Conservation (phyloP, 2,113 vertebrate genomes). For the Calonectris borealis region DNA sequence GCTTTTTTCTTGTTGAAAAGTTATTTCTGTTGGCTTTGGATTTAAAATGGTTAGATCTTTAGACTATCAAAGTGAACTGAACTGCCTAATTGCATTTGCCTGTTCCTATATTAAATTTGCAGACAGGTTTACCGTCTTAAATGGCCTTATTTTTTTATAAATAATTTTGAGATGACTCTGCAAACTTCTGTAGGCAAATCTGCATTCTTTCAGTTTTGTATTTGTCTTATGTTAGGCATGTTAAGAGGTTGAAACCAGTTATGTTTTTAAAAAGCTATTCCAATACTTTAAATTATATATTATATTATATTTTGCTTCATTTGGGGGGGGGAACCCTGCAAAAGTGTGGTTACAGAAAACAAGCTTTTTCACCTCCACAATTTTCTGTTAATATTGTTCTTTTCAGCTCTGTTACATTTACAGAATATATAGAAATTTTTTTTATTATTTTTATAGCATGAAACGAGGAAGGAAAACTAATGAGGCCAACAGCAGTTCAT, state of each 20-base stretch:
- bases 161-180: neutral
- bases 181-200: neutral
- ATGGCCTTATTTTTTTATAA: neutral
- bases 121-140: neutral
- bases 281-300: no score
- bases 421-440: neutral
- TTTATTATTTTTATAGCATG: slow-evolving; percentile 77
- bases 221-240: no score
- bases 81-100: neutral
- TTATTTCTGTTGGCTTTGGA: neutral
- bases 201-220: no score
- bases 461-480: slow-evolving; percentile 85
- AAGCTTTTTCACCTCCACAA: neutral
- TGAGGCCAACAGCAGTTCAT: slow-evolving; percentile 66
- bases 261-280: no score
- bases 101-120: neutral
- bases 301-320: neutral
- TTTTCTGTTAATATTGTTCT: neutral
- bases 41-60: neutral
- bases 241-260: no score
- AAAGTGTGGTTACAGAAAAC: neutral
- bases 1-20: neutral
- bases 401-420: neutral
- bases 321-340: neutral
- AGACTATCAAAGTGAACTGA: neutral